Evolutionary conservation across 2,113 vertebrate species (phyloP).

Genomic region (Chaetodon auriga): DNA sequence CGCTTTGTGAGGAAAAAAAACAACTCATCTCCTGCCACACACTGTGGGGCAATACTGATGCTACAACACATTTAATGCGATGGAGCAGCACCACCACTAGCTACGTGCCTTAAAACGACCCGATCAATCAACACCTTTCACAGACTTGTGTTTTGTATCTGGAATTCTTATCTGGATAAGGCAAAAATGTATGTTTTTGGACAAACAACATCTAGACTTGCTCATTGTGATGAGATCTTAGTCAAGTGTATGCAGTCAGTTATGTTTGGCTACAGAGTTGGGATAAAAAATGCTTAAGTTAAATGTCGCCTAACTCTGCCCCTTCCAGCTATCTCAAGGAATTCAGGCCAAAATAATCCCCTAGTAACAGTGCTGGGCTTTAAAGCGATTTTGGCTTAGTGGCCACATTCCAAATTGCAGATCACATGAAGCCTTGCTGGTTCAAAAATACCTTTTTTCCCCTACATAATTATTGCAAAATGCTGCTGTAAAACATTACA

Average conservation of each 20-base stretch:
- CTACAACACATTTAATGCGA: slow-evolving; percentile 1
- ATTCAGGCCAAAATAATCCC: not conserved
- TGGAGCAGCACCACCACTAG: not conserved
- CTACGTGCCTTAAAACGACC: not conserved
- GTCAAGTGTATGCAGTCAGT: not conserved
- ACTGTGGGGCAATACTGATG: slow-evolving; percentile 3
- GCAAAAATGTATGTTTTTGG: not conserved
- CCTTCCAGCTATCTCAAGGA: not conserved
- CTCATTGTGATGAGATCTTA: not conserved
- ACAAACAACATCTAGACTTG: not conserved
- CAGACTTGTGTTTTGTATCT: not conserved
- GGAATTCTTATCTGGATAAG: not conserved
- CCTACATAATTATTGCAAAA: not conserved
- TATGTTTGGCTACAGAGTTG: not conserved
- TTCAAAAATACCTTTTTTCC: not conserved
- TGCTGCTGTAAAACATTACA: not conserved
- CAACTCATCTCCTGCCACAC: slow-evolving; percentile 17
- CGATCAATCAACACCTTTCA: not conserved
- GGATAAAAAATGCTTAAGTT: not conserved
- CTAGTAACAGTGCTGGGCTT: not conserved
- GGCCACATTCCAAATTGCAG: not conserved
- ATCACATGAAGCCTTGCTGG: not conserved
- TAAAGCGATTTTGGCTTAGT: not conserved
- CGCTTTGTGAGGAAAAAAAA: slow-evolving; percentile 15
- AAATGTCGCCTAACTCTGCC: not conserved